Evolutionary conservation across 2,888 invertebrate genomes (phyloP), one percentile per base, ranked within the genome.

Genomic region (Orthosia gracilis): DNA sequence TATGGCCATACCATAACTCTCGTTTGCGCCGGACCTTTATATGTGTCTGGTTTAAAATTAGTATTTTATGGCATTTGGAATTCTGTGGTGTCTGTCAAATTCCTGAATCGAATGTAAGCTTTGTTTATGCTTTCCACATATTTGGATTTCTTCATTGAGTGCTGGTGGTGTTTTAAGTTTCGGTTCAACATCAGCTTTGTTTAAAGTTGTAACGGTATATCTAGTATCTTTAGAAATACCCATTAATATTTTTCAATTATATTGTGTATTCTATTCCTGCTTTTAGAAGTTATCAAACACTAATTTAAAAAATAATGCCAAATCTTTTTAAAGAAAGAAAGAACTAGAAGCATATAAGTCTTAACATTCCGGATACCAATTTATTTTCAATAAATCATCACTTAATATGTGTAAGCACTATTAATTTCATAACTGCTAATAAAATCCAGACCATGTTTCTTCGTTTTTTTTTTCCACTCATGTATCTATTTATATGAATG

Each of bases 31-130:
- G 83, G 84, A 85, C 85, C 85, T 89, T 86, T 90, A 89, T 87
- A 87, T 88, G 86, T 88, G 89, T 90, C 88, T 88, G 87, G 87
- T 89, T 90, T 89, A 87, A 90, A 89, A 89, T 89, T 87, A 88
- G 89, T 90, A 88, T 90, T 90, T 87, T 87, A 89, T 87, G 78
- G 83, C 78, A 83, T 88, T 87, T 84, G 81, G 83, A 75, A 79
- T 85, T 87, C 71, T 85, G 89, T 86, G 78, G 84, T 85, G 85
- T 82, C 85, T 80, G 78, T 83, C 75, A 80, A 80, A 84, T 82
- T 81, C 81, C 73, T 83, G 76, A 82, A 81, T 80, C 72, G 69
- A 78, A 79, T 72, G 69, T 78, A 52, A 69, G 69, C 70, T 85
- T 76, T 76, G 75, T 81, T 66, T 73, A 75, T 71, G 68, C 66